Evolutionary conservation across 2,113 vertebrate genomes (phyloP).

Genomic region (Oreochromis tanganicae): DNA sequence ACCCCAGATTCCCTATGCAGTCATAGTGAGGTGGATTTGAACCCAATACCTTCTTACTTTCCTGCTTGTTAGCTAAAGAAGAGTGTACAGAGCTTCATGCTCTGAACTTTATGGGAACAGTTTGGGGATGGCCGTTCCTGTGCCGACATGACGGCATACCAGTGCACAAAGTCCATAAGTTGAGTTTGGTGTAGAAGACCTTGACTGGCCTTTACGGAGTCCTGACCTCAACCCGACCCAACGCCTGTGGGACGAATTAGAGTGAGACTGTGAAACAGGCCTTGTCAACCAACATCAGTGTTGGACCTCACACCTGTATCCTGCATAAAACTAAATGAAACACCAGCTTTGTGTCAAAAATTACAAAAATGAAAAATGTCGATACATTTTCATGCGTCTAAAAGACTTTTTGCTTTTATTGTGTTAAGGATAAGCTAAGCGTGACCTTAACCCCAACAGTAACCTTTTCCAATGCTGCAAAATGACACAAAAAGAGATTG

Average conservation of each 20-base stretch:
- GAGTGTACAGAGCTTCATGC: accelerated
- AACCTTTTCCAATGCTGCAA: background rate
- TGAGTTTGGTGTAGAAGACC: background rate
- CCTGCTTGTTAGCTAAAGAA: background rate
- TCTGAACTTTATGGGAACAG: background rate
- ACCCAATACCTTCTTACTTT: background rate
- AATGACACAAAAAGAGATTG: background rate
- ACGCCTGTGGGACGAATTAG: background rate
- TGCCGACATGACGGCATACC: accelerated
- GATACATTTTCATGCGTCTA: background rate
- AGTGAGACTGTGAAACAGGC: accelerated
- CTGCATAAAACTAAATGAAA: background rate
- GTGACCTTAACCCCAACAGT: background rate
- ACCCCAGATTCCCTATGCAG: accelerated
- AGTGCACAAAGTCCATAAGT: background rate
- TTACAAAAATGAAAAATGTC: accelerated
- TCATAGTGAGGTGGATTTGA: background rate
- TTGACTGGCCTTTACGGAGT: background rate
- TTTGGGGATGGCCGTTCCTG: background rate
- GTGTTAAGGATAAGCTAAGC: background rate
- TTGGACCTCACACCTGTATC: background rate
- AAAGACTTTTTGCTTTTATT: background rate
- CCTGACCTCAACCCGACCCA: background rate
- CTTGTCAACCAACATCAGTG: background rate
- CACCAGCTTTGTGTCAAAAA: accelerated